Conservation (phyloP, 2,113 vertebrate genomes). For the Eretmochelys imbricata region DNA sequence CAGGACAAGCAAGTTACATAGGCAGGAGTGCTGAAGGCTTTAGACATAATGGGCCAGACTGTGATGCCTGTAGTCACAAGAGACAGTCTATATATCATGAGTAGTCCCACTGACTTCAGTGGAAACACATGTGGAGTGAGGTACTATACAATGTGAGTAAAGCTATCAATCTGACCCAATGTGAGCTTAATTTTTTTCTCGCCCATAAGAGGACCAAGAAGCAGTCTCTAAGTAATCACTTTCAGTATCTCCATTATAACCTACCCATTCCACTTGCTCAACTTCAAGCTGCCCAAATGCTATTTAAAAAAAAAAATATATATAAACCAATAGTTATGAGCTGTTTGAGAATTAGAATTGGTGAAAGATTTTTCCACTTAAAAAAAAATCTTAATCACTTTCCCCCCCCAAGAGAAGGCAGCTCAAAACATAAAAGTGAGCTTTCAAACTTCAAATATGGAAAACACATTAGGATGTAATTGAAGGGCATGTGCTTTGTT, state of each 20-base stretch:
- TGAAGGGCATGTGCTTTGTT: neutral
- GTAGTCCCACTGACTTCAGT: neutral
- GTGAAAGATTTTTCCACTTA: neutral
- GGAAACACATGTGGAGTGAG: neutral
- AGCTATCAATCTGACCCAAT: neutral
- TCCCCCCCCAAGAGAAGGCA: neutral
- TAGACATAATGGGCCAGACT: neutral
- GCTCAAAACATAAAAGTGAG: slow-evolving; percentile 9
- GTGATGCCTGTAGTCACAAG: neutral
- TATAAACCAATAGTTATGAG: neutral
- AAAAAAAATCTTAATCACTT: neutral
- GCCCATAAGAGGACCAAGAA: neutral
- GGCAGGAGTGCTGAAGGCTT: neutral
- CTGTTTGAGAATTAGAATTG: neutral
- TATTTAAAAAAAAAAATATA: neutral
- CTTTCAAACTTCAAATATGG: neutral
- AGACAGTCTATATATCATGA: neutral
- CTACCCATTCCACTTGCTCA: neutral
- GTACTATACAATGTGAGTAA: neutral
- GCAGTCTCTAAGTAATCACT: neutral
- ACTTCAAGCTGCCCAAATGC: neutral
- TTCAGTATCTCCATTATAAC: neutral
- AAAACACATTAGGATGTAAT: neutral
- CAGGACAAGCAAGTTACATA: neutral
- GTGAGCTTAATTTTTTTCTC: neutral